A percentile compares a stretch with the other conserved stretches of the same genome.
These are phyloP conservation scores for Drosophila punjabiensis DNA, from an alignment of 1,140 invertebrate species.

Conservation along the genomic window DNA sequence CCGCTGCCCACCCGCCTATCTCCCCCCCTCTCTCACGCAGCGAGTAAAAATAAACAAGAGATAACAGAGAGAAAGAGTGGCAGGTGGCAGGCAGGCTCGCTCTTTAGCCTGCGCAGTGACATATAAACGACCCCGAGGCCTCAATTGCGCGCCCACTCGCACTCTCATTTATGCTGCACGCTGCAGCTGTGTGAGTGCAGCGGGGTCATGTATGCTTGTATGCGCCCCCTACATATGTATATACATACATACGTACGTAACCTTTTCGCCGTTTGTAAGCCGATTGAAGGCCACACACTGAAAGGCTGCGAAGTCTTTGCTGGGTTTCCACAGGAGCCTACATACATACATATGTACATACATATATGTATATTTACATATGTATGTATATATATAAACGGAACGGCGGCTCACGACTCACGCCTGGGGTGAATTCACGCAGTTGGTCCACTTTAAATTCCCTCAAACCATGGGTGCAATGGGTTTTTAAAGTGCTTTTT, in stretches of 20 bases:
- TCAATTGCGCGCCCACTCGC: conserved; percentile 14
- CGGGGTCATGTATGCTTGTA: conserved; percentile 30
- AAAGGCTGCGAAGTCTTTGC: conserved; percentile 24
- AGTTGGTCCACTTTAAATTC: background rate
- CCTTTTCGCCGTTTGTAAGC: conserved; percentile 29
- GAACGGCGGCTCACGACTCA: background rate
- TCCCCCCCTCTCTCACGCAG: background rate
- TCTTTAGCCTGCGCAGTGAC: conserved; percentile 18
- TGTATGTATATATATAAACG: background rate
- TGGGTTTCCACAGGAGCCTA: background rate
- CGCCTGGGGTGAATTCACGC: background rate
- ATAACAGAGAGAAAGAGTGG: background rate
- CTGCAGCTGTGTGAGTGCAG: conserved; percentile 30
- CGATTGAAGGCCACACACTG: conserved; percentile 55
- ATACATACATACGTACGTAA: conserved; percentile 15
- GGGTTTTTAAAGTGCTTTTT: background rate
- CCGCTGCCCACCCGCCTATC: background rate
- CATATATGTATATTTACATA: background rate
- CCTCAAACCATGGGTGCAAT: background rate
- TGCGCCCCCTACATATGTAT: conserved; percentile 9
- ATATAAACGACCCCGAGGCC: conserved; percentile 30
- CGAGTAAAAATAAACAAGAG: conserved; percentile 24
- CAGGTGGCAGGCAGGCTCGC: background rate
- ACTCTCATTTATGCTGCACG: conserved; percentile 17
- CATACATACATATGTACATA: background rate